Evolutionary conservation across 2,888 invertebrate species (phyloP).

Genomic region (Leptinotarsa juncta): DNA sequence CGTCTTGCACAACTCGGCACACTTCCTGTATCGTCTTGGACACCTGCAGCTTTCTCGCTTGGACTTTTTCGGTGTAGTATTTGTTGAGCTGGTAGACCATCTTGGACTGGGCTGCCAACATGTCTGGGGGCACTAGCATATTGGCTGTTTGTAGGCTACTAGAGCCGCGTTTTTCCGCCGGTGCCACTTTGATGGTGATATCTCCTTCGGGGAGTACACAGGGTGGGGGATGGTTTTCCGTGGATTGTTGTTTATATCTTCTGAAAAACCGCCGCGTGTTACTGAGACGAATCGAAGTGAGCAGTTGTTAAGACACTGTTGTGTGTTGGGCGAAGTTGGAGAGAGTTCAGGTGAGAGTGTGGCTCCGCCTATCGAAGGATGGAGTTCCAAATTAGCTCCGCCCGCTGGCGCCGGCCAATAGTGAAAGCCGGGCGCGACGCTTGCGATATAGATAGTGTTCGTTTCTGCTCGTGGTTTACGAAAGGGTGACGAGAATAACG

Average conservation of each 20-base stretch:
- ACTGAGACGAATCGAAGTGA: slow-evolving; percentile 59
- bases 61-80: slow-evolving; percentile 82
- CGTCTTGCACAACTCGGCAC: slow-evolving; percentile 84
- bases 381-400: slow-evolving; percentile 50
- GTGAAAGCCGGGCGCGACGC: slow-evolving; percentile 33
- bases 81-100: slow-evolving; percentile 91
- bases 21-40: slow-evolving; percentile 81
- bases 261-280: slow-evolving; percentile 29
- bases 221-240: slow-evolving; percentile 42
- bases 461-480: slow-evolving; percentile 38
- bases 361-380: slow-evolving; percentile 55
- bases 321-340: slow-evolving; percentile 40
- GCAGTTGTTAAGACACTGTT: slow-evolving; percentile 59
- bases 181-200: slow-evolving; percentile 55
- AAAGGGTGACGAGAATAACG: slow-evolving; percentile 32
- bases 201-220: slow-evolving; percentile 39
- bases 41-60: slow-evolving; percentile 76
- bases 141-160: slow-evolving; percentile 62
- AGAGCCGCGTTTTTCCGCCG: slow-evolving; percentile 55
- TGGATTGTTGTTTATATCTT: slow-evolving; percentile 9
- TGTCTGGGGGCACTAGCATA: slow-evolving; percentile 92
- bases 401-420: slow-evolving; percentile 54
- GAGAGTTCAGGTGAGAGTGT: slow-evolving; percentile 54
- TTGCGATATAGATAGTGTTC: slow-evolving; percentile 32
- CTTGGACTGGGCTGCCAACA: slow-evolving; percentile 94